A percentile compares a stretch with the other conserved stretches of the same genome.
Evolutionary conservation across 1,140 invertebrate genomes (phyloP).

Genomic region (Nylanderia fulva): DNA sequence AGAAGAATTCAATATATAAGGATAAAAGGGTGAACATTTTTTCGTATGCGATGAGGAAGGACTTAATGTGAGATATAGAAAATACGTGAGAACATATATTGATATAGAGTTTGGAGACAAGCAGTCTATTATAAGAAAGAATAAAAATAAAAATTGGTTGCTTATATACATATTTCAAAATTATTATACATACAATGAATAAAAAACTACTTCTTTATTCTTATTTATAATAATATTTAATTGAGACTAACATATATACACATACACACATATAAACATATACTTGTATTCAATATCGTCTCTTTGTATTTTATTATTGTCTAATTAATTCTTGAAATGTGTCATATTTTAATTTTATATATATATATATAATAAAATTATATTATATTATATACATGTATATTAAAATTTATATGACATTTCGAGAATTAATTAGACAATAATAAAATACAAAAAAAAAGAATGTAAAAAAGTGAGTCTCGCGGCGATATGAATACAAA

Average conservation of each 20-base stretch:
- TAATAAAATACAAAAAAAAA: not conserved
- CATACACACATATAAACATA: too few relatives aligned
- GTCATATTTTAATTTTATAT: not conserved
- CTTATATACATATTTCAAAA: not conserved
- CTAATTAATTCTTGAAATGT: not conserved
- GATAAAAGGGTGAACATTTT: slow-evolving; percentile 5
- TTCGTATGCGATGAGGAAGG: not conserved
- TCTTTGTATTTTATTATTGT: not conserved
- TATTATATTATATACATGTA: too few relatives aligned
- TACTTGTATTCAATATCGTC: not conserved
- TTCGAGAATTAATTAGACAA: not conserved
- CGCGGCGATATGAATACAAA: not conserved
- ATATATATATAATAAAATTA: too few relatives aligned
- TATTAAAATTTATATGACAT: not conserved
- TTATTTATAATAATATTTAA: not conserved
- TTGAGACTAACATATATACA: not conserved
- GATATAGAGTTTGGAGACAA: not conserved
- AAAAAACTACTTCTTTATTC: not conserved
- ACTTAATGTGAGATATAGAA: not conserved
- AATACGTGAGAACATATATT: not conserved
- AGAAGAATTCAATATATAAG: not conserved
- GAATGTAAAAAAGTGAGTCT: not conserved
- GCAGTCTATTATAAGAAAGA: not conserved
- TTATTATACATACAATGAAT: not conserved
- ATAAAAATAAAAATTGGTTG: not conserved